Conservation (phyloP, 1,140 invertebrate genomes). For the Pararge aegeria region DNA sequence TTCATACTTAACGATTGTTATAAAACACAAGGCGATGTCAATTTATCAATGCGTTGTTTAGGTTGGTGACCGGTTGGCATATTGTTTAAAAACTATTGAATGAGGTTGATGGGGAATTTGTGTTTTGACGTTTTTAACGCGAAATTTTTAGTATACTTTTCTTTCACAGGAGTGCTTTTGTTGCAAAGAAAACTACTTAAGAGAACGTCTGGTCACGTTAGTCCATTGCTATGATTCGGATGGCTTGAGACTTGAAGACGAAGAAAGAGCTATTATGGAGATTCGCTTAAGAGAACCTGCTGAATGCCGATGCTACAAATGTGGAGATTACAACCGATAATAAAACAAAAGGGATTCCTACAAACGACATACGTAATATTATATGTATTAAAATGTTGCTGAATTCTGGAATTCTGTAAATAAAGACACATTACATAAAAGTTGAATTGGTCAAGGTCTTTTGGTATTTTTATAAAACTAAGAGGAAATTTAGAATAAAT, state of each 20-base stretch:
- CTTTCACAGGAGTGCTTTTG: slow-evolving; percentile 91
- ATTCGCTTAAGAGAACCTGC: slow-evolving; percentile 91
- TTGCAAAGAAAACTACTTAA: slow-evolving; percentile 91
- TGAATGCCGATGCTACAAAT: slow-evolving; percentile 94
- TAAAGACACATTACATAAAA: not conserved
- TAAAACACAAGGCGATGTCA: too few species aligned
- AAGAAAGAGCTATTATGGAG: slow-evolving; percentile 85
- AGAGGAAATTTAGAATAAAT: not conserved
- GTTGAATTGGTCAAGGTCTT: slow-evolving; percentile 23
- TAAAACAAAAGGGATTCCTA: not conserved
- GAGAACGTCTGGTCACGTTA: slow-evolving; percentile 88
- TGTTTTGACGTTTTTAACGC: not conserved
- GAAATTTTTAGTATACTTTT: slow-evolving; percentile 18
- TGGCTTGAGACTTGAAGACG: slow-evolving; percentile 85
- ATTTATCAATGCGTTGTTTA: too few species aligned
- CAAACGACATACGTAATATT: not conserved
- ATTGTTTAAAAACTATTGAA: too few species aligned
- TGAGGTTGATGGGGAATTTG: too few species aligned
- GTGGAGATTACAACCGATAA: slow-evolving; percentile 86
- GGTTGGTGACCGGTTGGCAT: too few species aligned
- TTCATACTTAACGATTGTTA: too few species aligned
- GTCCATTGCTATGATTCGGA: slow-evolving; percentile 93
- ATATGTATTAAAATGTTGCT: not conserved
- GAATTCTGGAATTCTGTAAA: slow-evolving; percentile 13
- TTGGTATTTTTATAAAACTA: slow-evolving; percentile 7